Evolutionary conservation across 2,113 vertebrate species (phyloP), one percentile per base, ranked within the genome.

Genomic region (Boulengeromyrus knoepffleri): DNA sequence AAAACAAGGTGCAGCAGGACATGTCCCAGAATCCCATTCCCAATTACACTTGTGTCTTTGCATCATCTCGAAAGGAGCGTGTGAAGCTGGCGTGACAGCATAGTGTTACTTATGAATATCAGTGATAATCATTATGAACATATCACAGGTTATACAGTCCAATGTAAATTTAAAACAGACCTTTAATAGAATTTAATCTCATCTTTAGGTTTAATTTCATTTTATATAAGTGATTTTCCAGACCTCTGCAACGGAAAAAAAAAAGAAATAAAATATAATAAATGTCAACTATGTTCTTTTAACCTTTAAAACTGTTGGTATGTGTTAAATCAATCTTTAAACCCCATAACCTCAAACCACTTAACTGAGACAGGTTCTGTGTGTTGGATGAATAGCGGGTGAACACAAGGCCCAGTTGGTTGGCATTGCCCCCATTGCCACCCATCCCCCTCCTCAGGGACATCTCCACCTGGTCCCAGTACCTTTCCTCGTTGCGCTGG

Each of bases 291-390:
- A 36, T 66, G 36, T 88, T 88, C 52, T 88, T 85, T 42, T 62
- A 62, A 62, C 52, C 53, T 62, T 62, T 39, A 88, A 88, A 88
- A n/a, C 53, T 46, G 53, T 42, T 88, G 36, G 36, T 62, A 42
- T 88, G 52, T 36, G 12, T 88, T 88, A 88, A 58, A 62, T 88
- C 87, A 88, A 62, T 58, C 56, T 88, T 88, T 24, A 46, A 88
- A 66, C 56, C 87, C 56, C 56, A 88, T 62, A 88, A 88, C 85
- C 87, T 88, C 87, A 45, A 50, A 46, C 17, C 24, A 88, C 39
- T 88, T 88, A 88, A 88, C 85, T 52, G 50, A 56, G 85, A 56
- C 85, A 88, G 39, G 39, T 45, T 88, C 7, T 66, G 15, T 46
- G 36, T 56, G 12, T 87, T 87, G 53, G 85, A 87, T 56, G 85